Evolutionary conservation across 2,797 vertebrate genomes (phyloP).

Genomic region (Odontamblyopus rebecca): DNA sequence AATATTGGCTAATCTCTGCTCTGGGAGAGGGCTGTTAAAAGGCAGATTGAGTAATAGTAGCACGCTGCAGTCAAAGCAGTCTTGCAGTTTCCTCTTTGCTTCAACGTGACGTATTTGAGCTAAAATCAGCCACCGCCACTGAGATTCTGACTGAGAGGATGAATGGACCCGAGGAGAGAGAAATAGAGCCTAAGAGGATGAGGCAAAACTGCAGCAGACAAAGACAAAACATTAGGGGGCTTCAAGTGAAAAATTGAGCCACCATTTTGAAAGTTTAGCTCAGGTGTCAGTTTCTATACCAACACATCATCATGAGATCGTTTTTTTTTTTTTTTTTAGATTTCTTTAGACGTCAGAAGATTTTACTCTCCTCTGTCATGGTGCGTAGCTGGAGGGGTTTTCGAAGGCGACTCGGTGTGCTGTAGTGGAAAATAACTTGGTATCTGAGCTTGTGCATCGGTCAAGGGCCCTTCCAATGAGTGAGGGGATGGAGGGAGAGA

Average conservation of each 20-base stretch:
- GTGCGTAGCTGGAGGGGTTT: constrained; percentile 46
- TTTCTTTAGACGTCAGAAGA: constrained; percentile 29
- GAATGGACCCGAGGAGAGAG: constrained; percentile 25
- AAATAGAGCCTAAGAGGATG: constrained; percentile 26
- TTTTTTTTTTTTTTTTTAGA: constrained; percentile 25
- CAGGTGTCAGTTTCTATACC: constrained; percentile 19
- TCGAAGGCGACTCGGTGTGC: constrained; percentile 45
- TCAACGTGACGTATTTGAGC: constrained; percentile 49
- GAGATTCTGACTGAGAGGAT: constrained; percentile 41
- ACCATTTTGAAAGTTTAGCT: constrained; percentile 16
- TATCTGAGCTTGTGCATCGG: constrained; percentile 38
- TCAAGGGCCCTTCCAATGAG: constrained; percentile 26
- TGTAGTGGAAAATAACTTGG: constrained; percentile 54
- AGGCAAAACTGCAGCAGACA: constrained; percentile 11
- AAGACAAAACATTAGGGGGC: constrained; percentile 23
- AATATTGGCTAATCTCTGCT: background rate
- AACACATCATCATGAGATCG: constrained; percentile 15
- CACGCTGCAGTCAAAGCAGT: constrained; percentile 37
- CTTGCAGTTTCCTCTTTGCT: constrained; percentile 49
- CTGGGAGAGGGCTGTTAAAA: background rate
- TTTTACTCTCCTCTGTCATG: constrained; percentile 44
- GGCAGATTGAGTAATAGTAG: constrained; percentile 21
- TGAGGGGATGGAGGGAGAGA: background rate
- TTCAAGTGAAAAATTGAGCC: constrained; percentile 23
- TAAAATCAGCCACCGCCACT: constrained; percentile 41